phyloP scores from a whole-genome alignment of 2,797 vertebrate genomes.

The Telmatherina bonti region DNA sequence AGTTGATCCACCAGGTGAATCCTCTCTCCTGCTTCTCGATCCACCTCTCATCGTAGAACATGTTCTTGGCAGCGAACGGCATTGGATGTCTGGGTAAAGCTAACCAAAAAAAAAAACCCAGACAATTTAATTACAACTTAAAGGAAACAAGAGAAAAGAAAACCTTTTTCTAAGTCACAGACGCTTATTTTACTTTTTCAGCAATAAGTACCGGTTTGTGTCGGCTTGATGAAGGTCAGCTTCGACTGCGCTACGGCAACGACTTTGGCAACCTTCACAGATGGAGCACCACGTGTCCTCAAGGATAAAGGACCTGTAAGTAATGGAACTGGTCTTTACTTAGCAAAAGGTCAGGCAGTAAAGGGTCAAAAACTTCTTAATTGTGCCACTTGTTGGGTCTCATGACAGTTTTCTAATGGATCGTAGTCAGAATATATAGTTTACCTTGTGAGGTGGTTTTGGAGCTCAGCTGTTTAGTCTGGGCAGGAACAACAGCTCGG shows the following conservation, averaged over 20 bases:
- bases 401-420: no score
- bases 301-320: conserved; percentile 63
- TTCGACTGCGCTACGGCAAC: conserved; percentile 88
- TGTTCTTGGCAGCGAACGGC: conserved; percentile 96
- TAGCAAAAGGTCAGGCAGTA: not conserved
- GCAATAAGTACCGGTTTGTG: conserved; percentile 84
- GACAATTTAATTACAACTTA: not conserved
- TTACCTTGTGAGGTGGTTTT: conserved; percentile 67
- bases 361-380: not conserved
- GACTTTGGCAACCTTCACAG: conserved; percentile 76
- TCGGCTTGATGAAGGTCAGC: conserved; percentile 88
- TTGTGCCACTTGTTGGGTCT: not conserved
- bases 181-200: no score
- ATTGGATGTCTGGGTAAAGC: conserved; percentile 93
- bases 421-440: no score
- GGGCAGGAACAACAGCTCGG: conserved; percentile 37
- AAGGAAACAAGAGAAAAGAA: not conserved
- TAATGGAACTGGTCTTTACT: not conserved
- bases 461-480: conserved; percentile 49
- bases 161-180: rapidly evolving
- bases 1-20: conserved; percentile 98
- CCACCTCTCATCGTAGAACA: conserved; percentile 98
- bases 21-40: conserved; percentile 95
- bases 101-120: conserved; percentile 49
- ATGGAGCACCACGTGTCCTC: conserved; percentile 60